Evolutionary conservation across 37 sponge, comb jelly and placozoan genomes (phyloP).

Genomic region (Chondrosia reniformis): DNA sequence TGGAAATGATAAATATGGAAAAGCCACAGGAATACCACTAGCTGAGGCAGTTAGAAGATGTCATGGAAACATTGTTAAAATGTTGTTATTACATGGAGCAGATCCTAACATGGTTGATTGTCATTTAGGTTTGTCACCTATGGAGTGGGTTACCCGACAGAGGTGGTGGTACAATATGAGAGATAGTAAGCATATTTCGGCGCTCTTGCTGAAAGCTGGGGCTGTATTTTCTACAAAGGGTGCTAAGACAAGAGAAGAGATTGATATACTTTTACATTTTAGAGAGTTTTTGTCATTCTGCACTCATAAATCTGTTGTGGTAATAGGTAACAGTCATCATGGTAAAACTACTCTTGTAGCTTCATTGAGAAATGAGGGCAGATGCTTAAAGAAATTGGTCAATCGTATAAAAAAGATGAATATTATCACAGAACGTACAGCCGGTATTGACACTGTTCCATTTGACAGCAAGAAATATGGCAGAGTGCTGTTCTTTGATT

Average conservation of each 20-base stretch:
- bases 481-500: conserved; percentile 10
- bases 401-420: not conserved
- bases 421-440: not conserved
- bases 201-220: too few species aligned
- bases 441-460: conserved; percentile 4
- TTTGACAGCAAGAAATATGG: conserved; percentile 1
- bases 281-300: not conserved
- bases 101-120: too few species aligned
- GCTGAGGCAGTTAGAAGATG: too few species aligned
- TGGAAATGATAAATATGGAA: not conserved
- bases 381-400: not conserved
- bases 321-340: not conserved
- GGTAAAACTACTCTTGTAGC: not conserved
- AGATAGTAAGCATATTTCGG: too few species aligned
- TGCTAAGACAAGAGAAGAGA: too few species aligned
- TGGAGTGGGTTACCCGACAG: too few species aligned
- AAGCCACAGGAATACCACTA: not conserved
- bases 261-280: not conserved
- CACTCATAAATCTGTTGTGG: not conserved
- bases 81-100: too few species aligned
- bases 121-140: too few species aligned
- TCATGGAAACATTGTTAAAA: too few species aligned
- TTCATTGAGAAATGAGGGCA: not conserved
- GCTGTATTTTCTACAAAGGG: too few species aligned
- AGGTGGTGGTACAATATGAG: too few species aligned